Percentiles rank a stretch among this genome's conserved stretches.
Conservation (phyloP, 2,113 vertebrate species). For the Calyptommatus sinebrachiatus region DNA sequence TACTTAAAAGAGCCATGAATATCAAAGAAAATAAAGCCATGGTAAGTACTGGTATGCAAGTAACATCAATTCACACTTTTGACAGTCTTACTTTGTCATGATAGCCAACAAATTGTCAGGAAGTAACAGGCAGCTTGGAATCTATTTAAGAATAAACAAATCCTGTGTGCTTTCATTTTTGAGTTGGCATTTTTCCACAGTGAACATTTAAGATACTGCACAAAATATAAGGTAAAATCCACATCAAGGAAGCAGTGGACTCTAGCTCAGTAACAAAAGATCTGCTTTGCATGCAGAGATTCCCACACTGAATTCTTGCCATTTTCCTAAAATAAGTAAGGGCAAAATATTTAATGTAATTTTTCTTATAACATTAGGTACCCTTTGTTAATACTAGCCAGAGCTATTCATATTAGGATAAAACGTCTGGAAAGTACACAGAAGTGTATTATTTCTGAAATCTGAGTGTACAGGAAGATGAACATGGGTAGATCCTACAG, state of each 20-base stretch:
- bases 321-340: too few species aligned
- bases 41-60: slow-evolving; percentile 68
- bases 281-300: too few species aligned
- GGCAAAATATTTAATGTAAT: too few species aligned
- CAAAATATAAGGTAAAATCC: not conserved
- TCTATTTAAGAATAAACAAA: slow-evolving; percentile 2
- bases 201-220: not conserved
- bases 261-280: too few species aligned
- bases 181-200: not conserved
- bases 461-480: not conserved
- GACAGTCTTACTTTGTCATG: slow-evolving; percentile 3
- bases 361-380: too few species aligned
- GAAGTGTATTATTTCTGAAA: not conserved
- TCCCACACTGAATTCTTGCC: not conserved
- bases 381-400: not conserved
- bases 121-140: slow-evolving; percentile 1
- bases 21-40: slow-evolving; percentile 97
- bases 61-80: accelerated
- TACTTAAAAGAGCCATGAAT: slow-evolving; percentile 86
- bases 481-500: not conserved
- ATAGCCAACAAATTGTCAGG: not conserved
- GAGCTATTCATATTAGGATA: not conserved
- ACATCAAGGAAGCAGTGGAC: not conserved
- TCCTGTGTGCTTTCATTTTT: slow-evolving; percentile 22
- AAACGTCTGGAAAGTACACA: not conserved